Evolutionary conservation across 2,113 vertebrate genomes (phyloP).

Genomic region (Phyllopteryx taeniolatus): DNA sequence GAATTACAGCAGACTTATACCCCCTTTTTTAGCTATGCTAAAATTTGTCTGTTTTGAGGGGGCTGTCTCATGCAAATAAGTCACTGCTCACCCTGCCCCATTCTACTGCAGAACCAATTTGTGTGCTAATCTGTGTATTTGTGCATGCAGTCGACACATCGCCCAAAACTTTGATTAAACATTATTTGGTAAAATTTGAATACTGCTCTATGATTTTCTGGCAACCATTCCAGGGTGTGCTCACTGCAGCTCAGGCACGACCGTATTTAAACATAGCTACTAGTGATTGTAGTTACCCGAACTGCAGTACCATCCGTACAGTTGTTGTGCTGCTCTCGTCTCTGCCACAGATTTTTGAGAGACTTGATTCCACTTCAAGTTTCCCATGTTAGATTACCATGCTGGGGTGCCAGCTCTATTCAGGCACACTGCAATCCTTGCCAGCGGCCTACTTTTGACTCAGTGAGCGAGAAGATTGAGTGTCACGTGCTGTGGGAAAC

Average conservation of each 20-base stretch:
- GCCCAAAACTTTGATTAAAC: no score
- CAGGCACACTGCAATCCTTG: conserved; percentile 30
- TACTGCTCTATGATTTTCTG: no score
- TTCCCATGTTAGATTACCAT: conserved; percentile 22
- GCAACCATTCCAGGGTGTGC: no score
- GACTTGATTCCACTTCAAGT: conserved; percentile 36
- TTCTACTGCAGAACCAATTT: no score
- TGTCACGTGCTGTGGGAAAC: conserved; percentile 45
- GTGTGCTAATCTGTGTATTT: no score
- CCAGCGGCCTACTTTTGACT: conserved; percentile 64
- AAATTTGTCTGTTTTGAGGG: no score
- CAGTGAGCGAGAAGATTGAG: conserved; percentile 41
- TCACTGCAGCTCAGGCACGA: no score
- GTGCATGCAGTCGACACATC: no score
- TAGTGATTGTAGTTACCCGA: not conserved
- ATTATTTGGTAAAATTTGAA: not conserved
- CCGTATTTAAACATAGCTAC: not conserved
- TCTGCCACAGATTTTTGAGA: conserved; percentile 17
- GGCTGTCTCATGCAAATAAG: no score
- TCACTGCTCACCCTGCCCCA: no score
- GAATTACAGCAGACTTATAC: no score
- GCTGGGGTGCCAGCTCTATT: conserved; percentile 39
- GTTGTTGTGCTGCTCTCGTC: conserved; percentile 8
- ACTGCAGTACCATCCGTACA: not conserved
- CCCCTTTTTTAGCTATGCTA: no score